Conservation (phyloP, 2,113 vertebrate species). For the Callocephalon fimbriatum region DNA sequence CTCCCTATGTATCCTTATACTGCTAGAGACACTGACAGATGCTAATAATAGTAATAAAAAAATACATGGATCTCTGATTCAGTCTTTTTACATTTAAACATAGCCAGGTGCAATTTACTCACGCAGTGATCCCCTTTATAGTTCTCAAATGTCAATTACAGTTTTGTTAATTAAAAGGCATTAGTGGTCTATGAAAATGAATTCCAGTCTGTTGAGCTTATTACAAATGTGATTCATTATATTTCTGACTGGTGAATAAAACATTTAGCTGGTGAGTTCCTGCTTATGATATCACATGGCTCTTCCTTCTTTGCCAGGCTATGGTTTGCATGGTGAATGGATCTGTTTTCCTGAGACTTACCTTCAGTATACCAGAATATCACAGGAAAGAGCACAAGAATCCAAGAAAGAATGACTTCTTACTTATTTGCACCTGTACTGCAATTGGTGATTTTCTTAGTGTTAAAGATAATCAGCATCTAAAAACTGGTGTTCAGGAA, state of each 20-base stretch:
- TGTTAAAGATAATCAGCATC: background rate
- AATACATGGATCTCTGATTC: background rate
- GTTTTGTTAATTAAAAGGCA: background rate
- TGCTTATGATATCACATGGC: background rate
- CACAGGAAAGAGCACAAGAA: background rate
- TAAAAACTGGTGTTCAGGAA: background rate
- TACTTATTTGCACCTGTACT: background rate
- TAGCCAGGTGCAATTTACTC: background rate
- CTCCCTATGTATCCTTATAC: background rate
- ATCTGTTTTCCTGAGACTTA: background rate
- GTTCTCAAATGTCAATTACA: background rate
- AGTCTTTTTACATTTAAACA: background rate
- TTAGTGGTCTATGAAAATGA: background rate
- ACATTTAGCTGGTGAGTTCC: background rate
- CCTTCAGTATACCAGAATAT: background rate
- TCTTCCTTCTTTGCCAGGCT: background rate
- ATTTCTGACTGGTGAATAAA: background rate
- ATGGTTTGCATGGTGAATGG: background rate
- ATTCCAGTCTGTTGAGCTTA: background rate
- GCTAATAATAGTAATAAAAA: background rate
- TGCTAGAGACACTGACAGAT: background rate
- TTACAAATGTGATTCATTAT: background rate
- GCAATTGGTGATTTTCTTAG: background rate
- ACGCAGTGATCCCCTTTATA: background rate
- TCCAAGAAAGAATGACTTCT: background rate